Percentiles rank a stretch among this genome's conserved stretches.
phyloP scores from a whole-genome alignment of 1,140 invertebrate species.

The Caenorhabditis tropicalis region DNA sequence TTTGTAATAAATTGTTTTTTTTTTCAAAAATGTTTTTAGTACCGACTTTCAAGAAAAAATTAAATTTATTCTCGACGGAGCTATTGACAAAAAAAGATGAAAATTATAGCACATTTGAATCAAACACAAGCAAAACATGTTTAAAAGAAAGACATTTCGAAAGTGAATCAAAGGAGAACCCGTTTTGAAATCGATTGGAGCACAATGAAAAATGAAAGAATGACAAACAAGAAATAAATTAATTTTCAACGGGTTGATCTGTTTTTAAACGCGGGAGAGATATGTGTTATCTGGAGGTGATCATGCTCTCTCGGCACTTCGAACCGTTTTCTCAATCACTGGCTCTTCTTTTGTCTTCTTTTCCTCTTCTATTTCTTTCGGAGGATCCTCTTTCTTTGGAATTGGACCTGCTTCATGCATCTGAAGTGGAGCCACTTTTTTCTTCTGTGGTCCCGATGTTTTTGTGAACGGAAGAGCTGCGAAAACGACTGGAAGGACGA shows the following conservation, averaged over 20 bases:
- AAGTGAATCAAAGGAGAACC: constrained; percentile 29
- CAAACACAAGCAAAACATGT: constrained; percentile 7
- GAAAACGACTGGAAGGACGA: constrained; percentile 58
- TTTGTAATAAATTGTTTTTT: no score
- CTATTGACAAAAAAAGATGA: background rate
- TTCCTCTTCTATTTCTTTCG: background rate
- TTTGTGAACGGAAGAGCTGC: constrained; percentile 70
- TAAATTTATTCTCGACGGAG: background rate
- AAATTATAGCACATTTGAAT: constrained; percentile 38
- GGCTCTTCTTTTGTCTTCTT: constrained; percentile 34
- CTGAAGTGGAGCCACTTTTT: constrained; percentile 12
- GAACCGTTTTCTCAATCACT: background rate
- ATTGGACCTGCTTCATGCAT: constrained; percentile 29
- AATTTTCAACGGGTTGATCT: background rate
- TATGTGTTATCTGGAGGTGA: background rate
- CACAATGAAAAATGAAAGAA: background rate
- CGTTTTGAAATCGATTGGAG: constrained; percentile 28
- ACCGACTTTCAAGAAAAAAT: no score
- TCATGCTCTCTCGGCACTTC: constrained; percentile 2
- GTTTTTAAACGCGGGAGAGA: background rate
- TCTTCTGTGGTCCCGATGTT: constrained; percentile 34
- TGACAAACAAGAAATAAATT: background rate
- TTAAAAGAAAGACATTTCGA: background rate
- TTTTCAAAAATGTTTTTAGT: no score
- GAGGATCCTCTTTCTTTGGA: constrained; percentile 6